phyloP scores from a whole-genome alignment of 2,888 invertebrate genomes.

The Ophion ellenae region DNA sequence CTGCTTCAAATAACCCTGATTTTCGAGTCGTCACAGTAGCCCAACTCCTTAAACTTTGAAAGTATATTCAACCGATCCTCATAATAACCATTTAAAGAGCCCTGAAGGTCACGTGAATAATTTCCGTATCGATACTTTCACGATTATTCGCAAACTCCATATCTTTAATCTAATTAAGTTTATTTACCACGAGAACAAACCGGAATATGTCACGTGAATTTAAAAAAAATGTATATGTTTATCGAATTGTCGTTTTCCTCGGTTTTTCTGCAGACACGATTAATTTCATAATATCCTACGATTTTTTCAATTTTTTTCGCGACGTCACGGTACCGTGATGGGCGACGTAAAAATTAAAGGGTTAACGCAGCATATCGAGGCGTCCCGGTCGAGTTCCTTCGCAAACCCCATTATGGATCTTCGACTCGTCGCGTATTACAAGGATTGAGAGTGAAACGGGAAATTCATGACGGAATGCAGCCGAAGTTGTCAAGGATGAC shows the following conservation, averaged over 20 bases:
- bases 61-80: too few relatives aligned
- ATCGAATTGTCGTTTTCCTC: background rate
- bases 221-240: background rate
- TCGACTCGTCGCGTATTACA: constrained; percentile 28
- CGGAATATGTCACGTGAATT: background rate
- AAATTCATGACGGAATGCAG: constrained; percentile 71
- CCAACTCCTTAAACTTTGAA: too few relatives aligned
- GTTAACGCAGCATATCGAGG: constrained; percentile 27
- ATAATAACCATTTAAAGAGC: too few relatives aligned
- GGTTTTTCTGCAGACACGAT: background rate
- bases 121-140: too few relatives aligned
- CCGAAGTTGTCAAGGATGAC: constrained; percentile 74
- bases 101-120: too few relatives aligned
- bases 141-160: too few relatives aligned
- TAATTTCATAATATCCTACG: background rate
- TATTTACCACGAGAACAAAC: too few relatives aligned
- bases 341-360: constrained; percentile 8
- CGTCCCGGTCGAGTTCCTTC: constrained; percentile 17
- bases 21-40: too few relatives aligned
- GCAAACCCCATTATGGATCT: constrained; percentile 30
- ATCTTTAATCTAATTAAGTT: too few relatives aligned
- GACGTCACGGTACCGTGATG: background rate
- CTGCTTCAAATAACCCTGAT: too few relatives aligned
- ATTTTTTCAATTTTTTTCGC: background rate
- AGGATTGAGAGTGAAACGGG: constrained; percentile 68